Percentiles rank a stretch among this genome's conserved stretches.
phyloP scores from a whole-genome alignment of 2,888 invertebrate genomes.

The Eulithis prunata region DNA sequence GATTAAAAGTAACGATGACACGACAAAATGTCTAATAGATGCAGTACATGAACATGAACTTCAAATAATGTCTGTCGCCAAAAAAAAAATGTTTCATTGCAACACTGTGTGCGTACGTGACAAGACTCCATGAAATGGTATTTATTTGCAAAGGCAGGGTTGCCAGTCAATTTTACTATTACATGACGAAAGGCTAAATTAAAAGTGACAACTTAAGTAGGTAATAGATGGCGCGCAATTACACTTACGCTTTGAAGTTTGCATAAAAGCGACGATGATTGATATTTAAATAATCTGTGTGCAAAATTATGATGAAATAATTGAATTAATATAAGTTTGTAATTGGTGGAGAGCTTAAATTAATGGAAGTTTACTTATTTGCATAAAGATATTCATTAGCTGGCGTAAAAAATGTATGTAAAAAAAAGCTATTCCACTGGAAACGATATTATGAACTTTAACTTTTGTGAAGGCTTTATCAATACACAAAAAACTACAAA shows the following conservation, averaged over 20 bases:
- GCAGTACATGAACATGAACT: not conserved
- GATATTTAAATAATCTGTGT: constrained; percentile 19
- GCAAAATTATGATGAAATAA: not conserved
- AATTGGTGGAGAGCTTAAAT: not conserved
- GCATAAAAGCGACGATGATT: not conserved
- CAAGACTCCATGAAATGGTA: constrained; percentile 32
- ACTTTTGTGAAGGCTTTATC: too few species aligned
- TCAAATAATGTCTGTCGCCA: not conserved
- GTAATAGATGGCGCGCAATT: constrained; percentile 23
- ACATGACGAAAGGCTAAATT: constrained; percentile 30
- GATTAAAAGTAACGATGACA: not conserved
- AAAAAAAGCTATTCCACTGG: too few species aligned
- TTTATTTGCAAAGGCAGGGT: constrained; percentile 35
- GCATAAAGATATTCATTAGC: not conserved
- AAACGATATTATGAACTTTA: too few species aligned
- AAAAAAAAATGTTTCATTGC: not conserved
- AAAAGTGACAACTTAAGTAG: constrained; percentile 33
- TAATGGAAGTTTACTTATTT: not conserved
- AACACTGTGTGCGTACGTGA: constrained; percentile 31
- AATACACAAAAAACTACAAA: too few species aligned
- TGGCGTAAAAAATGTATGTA: too few species aligned
- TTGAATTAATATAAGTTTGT: not conserved
- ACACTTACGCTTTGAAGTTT: constrained; percentile 10
- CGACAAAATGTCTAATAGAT: not conserved
- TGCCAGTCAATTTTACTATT: constrained; percentile 10